Evolutionary conservation across 2,797 vertebrate species (phyloP).

Genomic region (Momotus momota): DNA sequence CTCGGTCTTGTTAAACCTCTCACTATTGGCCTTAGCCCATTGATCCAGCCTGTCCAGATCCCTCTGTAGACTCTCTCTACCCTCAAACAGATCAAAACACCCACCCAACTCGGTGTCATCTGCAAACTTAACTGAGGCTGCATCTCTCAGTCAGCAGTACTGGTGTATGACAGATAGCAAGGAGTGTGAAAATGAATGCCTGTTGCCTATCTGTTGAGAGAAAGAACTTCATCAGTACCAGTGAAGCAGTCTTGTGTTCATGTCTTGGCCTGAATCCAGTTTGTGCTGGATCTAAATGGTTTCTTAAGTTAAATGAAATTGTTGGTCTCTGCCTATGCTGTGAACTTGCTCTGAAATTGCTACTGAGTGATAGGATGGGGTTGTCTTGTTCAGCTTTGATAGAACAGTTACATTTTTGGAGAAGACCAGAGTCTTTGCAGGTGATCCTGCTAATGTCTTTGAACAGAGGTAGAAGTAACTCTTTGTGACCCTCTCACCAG

Average conservation of each 20-base stretch:
- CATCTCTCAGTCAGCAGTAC: background rate
- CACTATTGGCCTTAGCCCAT: no score
- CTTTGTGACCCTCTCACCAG: background rate
- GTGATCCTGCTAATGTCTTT: background rate
- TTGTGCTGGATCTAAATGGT: background rate
- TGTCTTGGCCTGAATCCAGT: background rate
- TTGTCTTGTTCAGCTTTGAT: background rate
- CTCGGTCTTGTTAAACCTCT: no score
- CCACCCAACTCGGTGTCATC: no score
- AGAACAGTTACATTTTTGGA: background rate
- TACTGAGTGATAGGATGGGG: background rate
- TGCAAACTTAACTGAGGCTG: background rate
- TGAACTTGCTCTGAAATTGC: background rate
- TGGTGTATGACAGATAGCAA: background rate
- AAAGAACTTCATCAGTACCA: background rate
- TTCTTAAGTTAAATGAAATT: background rate
- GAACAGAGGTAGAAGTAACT: background rate
- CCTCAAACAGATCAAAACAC: no score
- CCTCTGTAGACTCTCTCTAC: no score
- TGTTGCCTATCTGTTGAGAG: fast-evolving
- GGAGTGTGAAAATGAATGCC: background rate
- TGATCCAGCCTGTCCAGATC: no score
- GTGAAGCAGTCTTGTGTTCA: background rate
- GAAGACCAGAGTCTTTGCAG: background rate
- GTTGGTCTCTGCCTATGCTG: background rate